Percentiles rank a stretch among this genome's conserved stretches.
These are phyloP conservation scores for Drosophila algonquin DNA, from an alignment of 2,888 invertebrate genomes.

Conservation along the genomic window DNA sequence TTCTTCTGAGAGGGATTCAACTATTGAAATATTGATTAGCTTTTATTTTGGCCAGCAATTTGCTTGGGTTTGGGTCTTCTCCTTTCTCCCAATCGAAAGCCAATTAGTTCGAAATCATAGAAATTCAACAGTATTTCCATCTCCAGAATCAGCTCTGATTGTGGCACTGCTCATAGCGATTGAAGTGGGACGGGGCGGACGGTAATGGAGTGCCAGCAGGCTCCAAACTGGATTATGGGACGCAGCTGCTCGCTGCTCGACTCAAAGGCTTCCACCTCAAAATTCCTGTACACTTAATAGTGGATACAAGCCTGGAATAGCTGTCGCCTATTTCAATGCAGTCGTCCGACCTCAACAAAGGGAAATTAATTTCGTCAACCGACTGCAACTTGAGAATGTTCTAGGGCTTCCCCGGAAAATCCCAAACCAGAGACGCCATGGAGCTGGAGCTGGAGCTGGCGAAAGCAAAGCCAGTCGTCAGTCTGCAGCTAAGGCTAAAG, in stretches of 20 bases:
- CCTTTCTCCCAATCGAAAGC: no score
- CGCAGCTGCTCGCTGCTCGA: slow-evolving; percentile 17
- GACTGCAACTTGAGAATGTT: slow-evolving; percentile 38
- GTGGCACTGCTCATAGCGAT: no score
- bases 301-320: slow-evolving; percentile 31
- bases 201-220: not conserved
- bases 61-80: no score
- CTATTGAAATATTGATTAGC: no score
- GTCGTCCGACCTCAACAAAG: slow-evolving; percentile 46
- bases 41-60: no score
- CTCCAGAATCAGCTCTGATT: no score
- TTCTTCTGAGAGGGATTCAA: no score
- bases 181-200: not conserved
- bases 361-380: slow-evolving; percentile 65
- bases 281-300: slow-evolving; percentile 13
- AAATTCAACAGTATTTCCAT: no score
- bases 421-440: not conserved
- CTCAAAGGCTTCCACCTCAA: slow-evolving; percentile 39
- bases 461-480: not conserved
- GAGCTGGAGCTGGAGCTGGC: not conserved
- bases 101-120: no score
- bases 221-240: not conserved
- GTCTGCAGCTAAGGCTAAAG: slow-evolving; percentile 13
- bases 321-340: slow-evolving; percentile 28
- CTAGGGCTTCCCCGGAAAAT: slow-evolving; percentile 58